phyloP scores from a whole-genome alignment of 2,888 invertebrate species.

The Epistrophe grossulariae region DNA sequence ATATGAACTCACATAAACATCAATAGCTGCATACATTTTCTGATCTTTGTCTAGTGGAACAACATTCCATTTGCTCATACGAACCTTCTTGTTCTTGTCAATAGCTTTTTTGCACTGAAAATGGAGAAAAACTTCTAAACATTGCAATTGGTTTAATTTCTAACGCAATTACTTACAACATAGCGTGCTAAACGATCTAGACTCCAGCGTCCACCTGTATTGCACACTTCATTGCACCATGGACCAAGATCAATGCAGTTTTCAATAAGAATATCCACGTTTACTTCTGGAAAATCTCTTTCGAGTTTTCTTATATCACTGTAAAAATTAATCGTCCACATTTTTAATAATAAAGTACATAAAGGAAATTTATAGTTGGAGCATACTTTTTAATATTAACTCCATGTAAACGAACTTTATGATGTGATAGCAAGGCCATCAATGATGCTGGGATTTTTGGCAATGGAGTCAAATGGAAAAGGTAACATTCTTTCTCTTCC shows the following conservation, averaged over 20 bases:
- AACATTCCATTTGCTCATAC: slow-evolving; percentile 87
- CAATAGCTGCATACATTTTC: slow-evolving; percentile 87
- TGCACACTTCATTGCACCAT: slow-evolving; percentile 85
- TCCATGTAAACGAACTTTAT: slow-evolving; percentile 86
- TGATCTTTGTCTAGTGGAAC: slow-evolving; percentile 85
- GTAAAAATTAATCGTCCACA: slow-evolving; percentile 80
- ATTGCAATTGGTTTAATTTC: not conserved
- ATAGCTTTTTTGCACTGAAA: slow-evolving; percentile 85
- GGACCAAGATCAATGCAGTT: slow-evolving; percentile 86
- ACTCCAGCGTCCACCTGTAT: slow-evolving; percentile 86
- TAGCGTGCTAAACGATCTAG: slow-evolving; percentile 85
- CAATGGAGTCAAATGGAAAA: slow-evolving; percentile 86
- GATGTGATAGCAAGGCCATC: slow-evolving; percentile 85
- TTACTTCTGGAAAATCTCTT: slow-evolving; percentile 86
- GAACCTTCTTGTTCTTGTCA: slow-evolving; percentile 85
- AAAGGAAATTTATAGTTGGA: not conserved
- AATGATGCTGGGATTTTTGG: slow-evolving; percentile 86
- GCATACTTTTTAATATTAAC: slow-evolving; percentile 87
- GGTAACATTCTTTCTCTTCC: slow-evolving; percentile 85
- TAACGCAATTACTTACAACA: slow-evolving; percentile 82
- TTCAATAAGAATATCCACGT: slow-evolving; percentile 85
- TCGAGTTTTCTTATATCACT: slow-evolving; percentile 87
- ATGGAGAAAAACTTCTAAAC: slow-evolving; percentile 4
- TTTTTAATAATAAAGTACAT: not conserved
- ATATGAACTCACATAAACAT: slow-evolving; percentile 86